Conservation (phyloP, 2,113 vertebrate species). For the Mesembrinibis cayennensis region DNA sequence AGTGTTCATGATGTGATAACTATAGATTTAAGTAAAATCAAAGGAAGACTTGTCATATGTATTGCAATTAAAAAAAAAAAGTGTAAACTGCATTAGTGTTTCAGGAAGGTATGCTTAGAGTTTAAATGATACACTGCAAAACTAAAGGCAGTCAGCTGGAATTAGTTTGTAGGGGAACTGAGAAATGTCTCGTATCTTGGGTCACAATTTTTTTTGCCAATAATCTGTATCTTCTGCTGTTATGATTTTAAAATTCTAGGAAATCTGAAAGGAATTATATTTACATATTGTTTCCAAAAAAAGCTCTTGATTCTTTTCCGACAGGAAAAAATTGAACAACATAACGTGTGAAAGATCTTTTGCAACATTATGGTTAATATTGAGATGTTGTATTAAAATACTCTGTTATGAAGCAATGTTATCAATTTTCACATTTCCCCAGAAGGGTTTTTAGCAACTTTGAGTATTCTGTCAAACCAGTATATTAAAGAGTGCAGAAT, state of each 20-base stretch:
- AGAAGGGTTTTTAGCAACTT: conserved; percentile 3
- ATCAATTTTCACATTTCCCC: conserved; percentile 11
- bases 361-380: conserved; percentile 2
- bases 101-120: background rate
- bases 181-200: background rate
- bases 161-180: background rate
- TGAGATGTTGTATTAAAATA: conserved; percentile 25
- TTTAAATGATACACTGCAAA: background rate
- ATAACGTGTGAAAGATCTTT: background rate
- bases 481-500: background rate
- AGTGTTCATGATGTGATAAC: background rate
- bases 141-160: background rate
- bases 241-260: background rate
- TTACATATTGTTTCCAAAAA: conserved; percentile 12
- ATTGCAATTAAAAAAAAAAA: background rate
- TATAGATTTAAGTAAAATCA: background rate
- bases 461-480: background rate
- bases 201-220: background rate
- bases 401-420: background rate
- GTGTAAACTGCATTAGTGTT: background rate
- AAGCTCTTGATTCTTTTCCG: background rate
- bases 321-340: conserved; percentile 5
- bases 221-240: background rate
- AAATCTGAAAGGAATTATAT: conserved; percentile 16
- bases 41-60: background rate